These are phyloP conservation scores for Pedicia rivosa DNA, from an alignment of 2,888 invertebrate genomes.

Conservation along the genomic window DNA sequence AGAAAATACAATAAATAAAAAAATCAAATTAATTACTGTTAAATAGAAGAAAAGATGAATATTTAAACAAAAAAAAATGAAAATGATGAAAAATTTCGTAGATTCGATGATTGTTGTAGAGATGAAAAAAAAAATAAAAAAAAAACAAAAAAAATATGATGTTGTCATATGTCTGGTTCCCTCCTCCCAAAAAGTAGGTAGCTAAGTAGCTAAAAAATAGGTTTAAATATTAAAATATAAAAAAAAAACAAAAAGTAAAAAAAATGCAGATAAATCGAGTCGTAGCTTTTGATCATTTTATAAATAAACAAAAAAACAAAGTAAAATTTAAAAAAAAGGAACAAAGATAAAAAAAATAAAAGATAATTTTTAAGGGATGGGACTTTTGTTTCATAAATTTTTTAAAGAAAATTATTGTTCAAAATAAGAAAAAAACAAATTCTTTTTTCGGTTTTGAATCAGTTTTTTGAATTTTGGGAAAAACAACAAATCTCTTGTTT, in stretches of 20 bases:
- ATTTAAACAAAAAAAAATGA: no score
- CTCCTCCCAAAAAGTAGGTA: conserved; percentile 3
- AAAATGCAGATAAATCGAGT: neutral
- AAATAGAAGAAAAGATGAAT: no score
- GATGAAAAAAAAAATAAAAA: no score
- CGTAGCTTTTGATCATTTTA: neutral
- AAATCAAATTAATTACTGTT: neutral
- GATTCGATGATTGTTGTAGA: no score
- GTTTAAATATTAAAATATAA: neutral
- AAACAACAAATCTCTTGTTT: no score
- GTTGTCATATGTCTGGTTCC: neutral
- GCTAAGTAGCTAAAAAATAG: conserved; percentile 6
- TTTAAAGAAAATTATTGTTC: conserved; percentile 4
- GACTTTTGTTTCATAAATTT: conserved; percentile 4
- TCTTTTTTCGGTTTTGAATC: no score
- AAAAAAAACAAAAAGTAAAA: neutral
- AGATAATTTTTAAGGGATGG: no score
- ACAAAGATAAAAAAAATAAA: conserved; percentile 2
- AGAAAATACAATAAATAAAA: conserved; percentile 2
- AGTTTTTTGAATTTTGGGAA: no score
- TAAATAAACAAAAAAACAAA: neutral
- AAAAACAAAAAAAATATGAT: neutral
- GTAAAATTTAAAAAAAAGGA: conserved; percentile 1
- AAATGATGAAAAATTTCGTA: no score
- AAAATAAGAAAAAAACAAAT: no score